These are phyloP conservation scores for Smutsia gigantea DNA, from an alignment of 2,797 vertebrate species.

Conservation along the genomic window DNA sequence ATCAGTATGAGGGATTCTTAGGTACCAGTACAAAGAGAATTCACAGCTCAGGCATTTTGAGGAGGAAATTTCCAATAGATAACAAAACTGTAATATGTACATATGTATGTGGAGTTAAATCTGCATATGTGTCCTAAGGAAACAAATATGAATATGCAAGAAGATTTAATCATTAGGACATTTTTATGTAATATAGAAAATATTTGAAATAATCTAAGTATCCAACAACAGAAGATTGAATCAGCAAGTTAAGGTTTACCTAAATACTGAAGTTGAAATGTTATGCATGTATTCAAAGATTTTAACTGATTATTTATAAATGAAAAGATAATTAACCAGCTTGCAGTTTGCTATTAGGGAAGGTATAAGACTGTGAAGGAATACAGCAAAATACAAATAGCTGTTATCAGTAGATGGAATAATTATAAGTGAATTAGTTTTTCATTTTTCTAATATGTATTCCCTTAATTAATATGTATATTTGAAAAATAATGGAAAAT, in stretches of 20 bases:
- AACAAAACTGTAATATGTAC: background rate
- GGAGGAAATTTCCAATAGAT: background rate
- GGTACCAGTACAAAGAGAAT: background rate
- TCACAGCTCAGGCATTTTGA: background rate
- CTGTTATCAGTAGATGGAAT: background rate
- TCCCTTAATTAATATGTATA: background rate
- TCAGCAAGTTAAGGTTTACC: background rate
- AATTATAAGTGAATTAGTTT: background rate
- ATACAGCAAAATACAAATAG: background rate
- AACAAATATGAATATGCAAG: background rate
- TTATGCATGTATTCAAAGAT: background rate
- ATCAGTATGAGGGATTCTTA: background rate
- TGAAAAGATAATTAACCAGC: background rate
- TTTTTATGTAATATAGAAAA: background rate
- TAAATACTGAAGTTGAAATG: background rate
- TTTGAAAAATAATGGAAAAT: constrained; percentile 13
- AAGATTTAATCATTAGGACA: background rate
- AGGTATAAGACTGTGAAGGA: background rate
- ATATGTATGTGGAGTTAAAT: background rate
- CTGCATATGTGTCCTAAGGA: background rate
- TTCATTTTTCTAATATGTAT: background rate
- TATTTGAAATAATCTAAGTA: background rate
- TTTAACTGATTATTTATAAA: constrained; percentile 25
- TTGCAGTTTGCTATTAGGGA: constrained; percentile 14
- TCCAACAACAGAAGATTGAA: background rate